Evolutionary conservation across 2,888 invertebrate species (phyloP), one percentile per base, ranked within the genome.

Genomic region (Megalurothrips usitatus): DNA sequence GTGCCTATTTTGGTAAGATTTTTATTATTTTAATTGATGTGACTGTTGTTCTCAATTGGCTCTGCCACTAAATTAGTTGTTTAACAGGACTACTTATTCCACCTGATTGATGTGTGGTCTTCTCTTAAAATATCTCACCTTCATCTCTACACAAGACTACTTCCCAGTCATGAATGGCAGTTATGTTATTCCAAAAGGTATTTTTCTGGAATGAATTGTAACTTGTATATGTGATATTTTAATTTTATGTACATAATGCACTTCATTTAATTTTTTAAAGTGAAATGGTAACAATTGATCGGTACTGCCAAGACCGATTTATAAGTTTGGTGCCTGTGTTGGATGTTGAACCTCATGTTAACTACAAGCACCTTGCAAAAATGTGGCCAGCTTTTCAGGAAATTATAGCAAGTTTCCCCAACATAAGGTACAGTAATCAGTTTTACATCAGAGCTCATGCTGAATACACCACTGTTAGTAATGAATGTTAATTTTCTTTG

Each of bases 311-410:
- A 82, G 89, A 89, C 83, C 87, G 89, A 78, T 89, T 89, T 83
- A 86, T 91, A 81, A 88, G 88, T 82, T 86, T 91, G 82, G 87
- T 90, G 19, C 91, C 91, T 49, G 90, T 90, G 3, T 84, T 91
- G 80, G 91, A 91, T 84, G 89, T 90, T 63, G 89, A 89, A 80
- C 88, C 89, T 17, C 87, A 87, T 80, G 88, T 90, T 0, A 87
- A 87, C 80, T 88, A 87, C 83, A 88, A 89, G 80, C 89, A 90
- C 83, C 85, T 90, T 17, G 85, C 87, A 47, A 87, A 88, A 83
- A 88, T 90, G 86, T 90, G 89, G 87, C 87, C 89, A 23, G 86
- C 88, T 78, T 88, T 91, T 83, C 88, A 89, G 84, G 89, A 89
- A 84, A 87, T 90, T 68, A 84, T 90, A 43, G 88, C 90, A 4